Evolutionary conservation across 2,888 invertebrate species (phyloP).

Genomic region (Pterobdella sp.): DNA sequence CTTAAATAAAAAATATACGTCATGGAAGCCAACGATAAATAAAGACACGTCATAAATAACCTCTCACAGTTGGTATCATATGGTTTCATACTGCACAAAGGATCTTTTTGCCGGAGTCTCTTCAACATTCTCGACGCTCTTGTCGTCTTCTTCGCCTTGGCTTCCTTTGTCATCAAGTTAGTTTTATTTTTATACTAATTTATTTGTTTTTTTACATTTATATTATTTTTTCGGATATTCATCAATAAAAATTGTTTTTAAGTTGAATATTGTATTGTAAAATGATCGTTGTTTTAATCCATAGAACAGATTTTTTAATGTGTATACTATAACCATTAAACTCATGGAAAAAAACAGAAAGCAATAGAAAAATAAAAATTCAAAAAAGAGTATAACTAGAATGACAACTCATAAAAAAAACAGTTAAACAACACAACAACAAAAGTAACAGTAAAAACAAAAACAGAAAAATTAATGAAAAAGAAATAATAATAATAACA

Average conservation of each 20-base stretch:
- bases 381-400: too few relatives aligned
- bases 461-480: not conserved
- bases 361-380: too few relatives aligned
- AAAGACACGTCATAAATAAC: not conserved
- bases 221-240: not conserved
- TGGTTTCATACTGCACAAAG: slow-evolving; percentile 91
- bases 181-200: slow-evolving; percentile 5
- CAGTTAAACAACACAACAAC: not conserved
- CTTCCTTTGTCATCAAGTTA: slow-evolving; percentile 84
- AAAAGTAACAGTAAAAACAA: not conserved
- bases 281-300: too few relatives aligned
- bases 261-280: too few relatives aligned
- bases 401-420: too few relatives aligned
- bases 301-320: too few relatives aligned
- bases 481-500: not conserved
- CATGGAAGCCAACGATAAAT: too few relatives aligned
- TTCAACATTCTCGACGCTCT: slow-evolving; percentile 96
- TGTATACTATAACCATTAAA: too few relatives aligned
- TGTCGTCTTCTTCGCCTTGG: slow-evolving; percentile 91
- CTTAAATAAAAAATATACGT: too few relatives aligned
- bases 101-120: slow-evolving; percentile 94
- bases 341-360: too few relatives aligned
- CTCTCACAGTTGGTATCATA: slow-evolving; percentile 64
- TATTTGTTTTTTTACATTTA: not conserved
- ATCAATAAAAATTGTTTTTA: not conserved